Conservation (phyloP, 2,113 vertebrate species). For the Lophochroa leadbeateri region DNA sequence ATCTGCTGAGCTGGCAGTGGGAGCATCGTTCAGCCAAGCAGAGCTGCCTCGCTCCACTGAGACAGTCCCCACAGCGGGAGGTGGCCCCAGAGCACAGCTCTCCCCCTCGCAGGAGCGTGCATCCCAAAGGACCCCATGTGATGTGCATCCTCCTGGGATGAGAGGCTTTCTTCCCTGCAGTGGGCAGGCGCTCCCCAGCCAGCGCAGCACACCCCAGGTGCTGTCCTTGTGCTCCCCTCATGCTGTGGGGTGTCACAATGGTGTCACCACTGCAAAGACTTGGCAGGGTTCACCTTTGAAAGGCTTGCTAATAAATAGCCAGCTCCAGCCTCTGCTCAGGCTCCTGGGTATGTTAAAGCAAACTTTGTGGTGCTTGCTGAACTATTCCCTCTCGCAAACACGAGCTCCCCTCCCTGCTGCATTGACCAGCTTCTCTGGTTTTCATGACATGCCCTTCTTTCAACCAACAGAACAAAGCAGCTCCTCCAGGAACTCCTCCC, state of each 20-base stretch:
- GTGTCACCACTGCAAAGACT: not conserved
- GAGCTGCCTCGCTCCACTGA: not conserved
- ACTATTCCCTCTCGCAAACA: not conserved
- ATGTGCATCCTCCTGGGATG: not conserved
- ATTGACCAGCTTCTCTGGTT: not conserved
- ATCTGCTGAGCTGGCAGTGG: not conserved
- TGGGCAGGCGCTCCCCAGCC: not conserved
- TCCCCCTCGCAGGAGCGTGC: accelerated
- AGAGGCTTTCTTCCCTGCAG: not conserved
- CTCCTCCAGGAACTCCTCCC: not conserved
- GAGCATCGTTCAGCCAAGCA: not conserved
- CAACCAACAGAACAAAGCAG: not conserved
- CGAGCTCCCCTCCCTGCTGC: not conserved
- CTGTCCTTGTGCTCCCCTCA: accelerated
- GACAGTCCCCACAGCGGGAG: not conserved
- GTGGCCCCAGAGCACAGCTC: not conserved
- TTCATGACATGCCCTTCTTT: not conserved
- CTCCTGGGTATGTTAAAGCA: not conserved
- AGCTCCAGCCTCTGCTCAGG: not conserved
- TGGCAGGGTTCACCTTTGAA: not conserved
- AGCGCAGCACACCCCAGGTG: not conserved
- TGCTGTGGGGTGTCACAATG: not conserved
- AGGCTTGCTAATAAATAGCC: not conserved
- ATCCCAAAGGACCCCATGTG: not conserved
- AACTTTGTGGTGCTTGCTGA: not conserved